phyloP scores from a whole-genome alignment of 2,113 vertebrate species.

The Xenopus laevis region DNA sequence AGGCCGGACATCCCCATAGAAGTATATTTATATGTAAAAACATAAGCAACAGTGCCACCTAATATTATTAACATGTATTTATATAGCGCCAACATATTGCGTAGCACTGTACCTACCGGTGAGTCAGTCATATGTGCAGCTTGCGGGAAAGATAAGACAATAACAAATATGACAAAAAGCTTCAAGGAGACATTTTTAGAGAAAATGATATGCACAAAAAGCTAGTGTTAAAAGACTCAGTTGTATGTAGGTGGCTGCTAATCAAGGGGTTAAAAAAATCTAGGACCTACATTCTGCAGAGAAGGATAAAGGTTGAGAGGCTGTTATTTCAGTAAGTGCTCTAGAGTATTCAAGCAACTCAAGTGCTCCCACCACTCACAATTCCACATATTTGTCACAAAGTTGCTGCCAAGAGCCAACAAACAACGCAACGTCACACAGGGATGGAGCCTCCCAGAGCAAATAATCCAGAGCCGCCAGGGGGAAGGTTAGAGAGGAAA shows the following conservation, averaged over 20 bases:
- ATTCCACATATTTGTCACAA: conserved; percentile 18
- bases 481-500: conserved; percentile 3
- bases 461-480: conserved; percentile 10
- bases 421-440: conserved; percentile 16
- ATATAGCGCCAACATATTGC: too few species aligned
- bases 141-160: neutral
- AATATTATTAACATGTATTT: too few species aligned
- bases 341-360: neutral
- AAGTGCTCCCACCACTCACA: neutral
- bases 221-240: too few species aligned
- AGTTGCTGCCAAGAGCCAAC: neutral
- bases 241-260: too few species aligned
- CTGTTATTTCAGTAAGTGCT: too few species aligned
- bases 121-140: neutral
- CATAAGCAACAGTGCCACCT: neutral
- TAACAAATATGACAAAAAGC: neutral
- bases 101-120: too few species aligned
- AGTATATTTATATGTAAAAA: too few species aligned
- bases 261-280: neutral
- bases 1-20: too few species aligned
- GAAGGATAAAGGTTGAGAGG: too few species aligned
- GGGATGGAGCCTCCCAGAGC: conserved; percentile 4
- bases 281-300: too few species aligned
- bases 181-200: too few species aligned
- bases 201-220: too few species aligned